Evolutionary conservation across 2,797 vertebrate genomes (phyloP).

Genomic region (Chromis chromis): DNA sequence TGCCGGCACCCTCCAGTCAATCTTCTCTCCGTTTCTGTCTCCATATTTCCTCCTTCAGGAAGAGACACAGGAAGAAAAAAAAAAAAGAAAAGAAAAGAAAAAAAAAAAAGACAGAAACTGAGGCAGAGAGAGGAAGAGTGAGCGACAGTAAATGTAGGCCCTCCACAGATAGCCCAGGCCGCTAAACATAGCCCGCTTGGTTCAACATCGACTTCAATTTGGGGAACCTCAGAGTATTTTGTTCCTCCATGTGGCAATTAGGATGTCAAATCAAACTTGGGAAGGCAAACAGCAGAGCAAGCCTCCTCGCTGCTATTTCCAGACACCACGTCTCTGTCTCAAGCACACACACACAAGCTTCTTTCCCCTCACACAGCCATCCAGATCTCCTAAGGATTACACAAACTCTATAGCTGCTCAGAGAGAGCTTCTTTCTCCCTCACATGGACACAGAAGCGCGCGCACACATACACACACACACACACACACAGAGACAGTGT

Average conservation of each 20-base stretch:
- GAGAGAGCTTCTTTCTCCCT: slow-evolving; percentile 38
- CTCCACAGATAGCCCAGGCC: slow-evolving; percentile 77
- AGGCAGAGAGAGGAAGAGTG: slow-evolving; percentile 60
- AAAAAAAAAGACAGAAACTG: slow-evolving; percentile 42
- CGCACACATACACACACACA: slow-evolving; percentile 22
- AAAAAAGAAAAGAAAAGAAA: background rate
- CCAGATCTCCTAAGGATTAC: slow-evolving; percentile 60
- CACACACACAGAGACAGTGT: slow-evolving; percentile 54
- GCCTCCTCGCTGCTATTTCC: slow-evolving; percentile 79
- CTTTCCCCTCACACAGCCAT: slow-evolving; percentile 47
- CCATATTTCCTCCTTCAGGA: slow-evolving; percentile 63
- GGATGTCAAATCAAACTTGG: slow-evolving; percentile 85
- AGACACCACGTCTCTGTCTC: slow-evolving; percentile 72
- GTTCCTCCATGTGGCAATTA: slow-evolving; percentile 86
- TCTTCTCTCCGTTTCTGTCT: slow-evolving; percentile 59
- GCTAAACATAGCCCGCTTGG: slow-evolving; percentile 83
- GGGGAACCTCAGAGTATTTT: slow-evolving; percentile 83
- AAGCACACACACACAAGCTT: slow-evolving; percentile 41
- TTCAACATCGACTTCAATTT: slow-evolving; percentile 81
- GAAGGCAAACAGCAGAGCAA: slow-evolving; percentile 81
- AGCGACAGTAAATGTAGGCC: slow-evolving; percentile 77
- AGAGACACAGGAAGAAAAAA: slow-evolving; percentile 41
- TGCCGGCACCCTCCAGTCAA: slow-evolving; percentile 74
- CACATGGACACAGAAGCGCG: slow-evolving; percentile 53
- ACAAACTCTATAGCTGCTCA: slow-evolving; percentile 53